Percentiles rank a stretch among this genome's conserved stretches.
phyloP scores from a whole-genome alignment of 2,888 invertebrate species.

The Sussaba pulchella region DNA sequence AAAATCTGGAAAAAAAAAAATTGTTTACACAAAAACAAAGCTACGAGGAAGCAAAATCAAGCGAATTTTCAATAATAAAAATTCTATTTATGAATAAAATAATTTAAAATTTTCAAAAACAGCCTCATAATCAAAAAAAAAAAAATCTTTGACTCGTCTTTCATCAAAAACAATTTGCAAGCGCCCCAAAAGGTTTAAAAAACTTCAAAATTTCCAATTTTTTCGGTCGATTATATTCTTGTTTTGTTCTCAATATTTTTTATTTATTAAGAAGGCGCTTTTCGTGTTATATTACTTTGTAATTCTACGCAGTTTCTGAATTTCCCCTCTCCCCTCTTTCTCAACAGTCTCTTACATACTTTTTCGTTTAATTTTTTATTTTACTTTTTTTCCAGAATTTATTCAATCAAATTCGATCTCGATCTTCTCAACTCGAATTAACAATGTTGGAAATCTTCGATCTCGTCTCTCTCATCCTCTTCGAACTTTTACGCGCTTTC shows the following conservation, averaged over 20 bases:
- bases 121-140: too few species aligned
- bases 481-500: slow-evolving; percentile 29
- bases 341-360: neutral
- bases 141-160: too few species aligned
- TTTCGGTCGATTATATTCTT: slow-evolving; percentile 18
- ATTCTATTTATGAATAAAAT: too few species aligned
- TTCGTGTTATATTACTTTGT: slow-evolving; percentile 69
- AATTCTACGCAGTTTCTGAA: slow-evolving; percentile 61
- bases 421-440: neutral
- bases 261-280: slow-evolving; percentile 68
- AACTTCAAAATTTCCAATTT: neutral
- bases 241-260: slow-evolving; percentile 62
- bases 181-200: too few species aligned
- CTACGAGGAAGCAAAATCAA: too few species aligned
- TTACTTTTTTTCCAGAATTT: neutral
- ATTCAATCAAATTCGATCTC: slow-evolving; percentile 34
- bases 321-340: neutral
- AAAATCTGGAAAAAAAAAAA: too few species aligned
- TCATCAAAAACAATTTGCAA: too few species aligned
- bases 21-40: too few species aligned
- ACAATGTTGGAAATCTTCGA: slow-evolving; percentile 17
- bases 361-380: slow-evolving; percentile 7
- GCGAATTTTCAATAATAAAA: too few species aligned
- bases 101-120: too few species aligned
- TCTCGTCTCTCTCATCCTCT: slow-evolving; percentile 50